Conservation (phyloP, 2,888 invertebrate species). For the Amitus sp. region DNA sequence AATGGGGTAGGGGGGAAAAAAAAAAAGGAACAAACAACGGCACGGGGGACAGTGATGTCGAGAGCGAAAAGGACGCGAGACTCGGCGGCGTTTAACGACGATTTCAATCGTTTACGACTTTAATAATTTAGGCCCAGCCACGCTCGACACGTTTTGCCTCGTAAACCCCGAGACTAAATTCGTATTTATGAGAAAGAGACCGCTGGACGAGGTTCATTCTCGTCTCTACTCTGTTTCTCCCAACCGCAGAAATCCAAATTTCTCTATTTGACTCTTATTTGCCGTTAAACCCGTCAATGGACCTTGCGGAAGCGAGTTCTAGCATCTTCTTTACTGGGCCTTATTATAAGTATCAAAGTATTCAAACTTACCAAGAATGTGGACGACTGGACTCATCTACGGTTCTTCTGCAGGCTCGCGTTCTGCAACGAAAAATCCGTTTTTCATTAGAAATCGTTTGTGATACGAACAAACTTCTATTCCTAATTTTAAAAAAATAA, state of each 20-base stretch:
- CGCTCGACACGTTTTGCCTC: conserved; percentile 64
- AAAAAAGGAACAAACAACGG: conserved; percentile 23
- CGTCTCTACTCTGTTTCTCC: conserved; percentile 19
- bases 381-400: conserved; percentile 59
- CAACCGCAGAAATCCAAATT: conserved; percentile 1
- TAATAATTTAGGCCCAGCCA: conserved; percentile 64
- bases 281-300: conserved; percentile 6
- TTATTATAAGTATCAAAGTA: no score
- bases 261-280: conserved; percentile 15
- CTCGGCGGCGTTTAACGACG: conserved; percentile 61
- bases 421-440: no score
- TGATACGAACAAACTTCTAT: no score
- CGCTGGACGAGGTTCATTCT: conserved; percentile 42
- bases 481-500: no score
- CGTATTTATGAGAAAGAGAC: conserved; percentile 63
- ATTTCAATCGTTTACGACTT: conserved; percentile 65
- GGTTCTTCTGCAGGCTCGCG: conserved; percentile 50
- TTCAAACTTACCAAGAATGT: conserved; percentile 51
- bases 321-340: background rate
- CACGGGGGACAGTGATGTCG: conserved; percentile 33
- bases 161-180: conserved; percentile 64
- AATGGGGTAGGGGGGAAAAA: conserved; percentile 5
- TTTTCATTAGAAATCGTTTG: no score
- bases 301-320: no score
- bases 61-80: conserved; percentile 47